These are phyloP conservation scores for Periophthalmus modestus DNA, from an alignment of 2,113 vertebrate species.

Conservation along the genomic window DNA sequence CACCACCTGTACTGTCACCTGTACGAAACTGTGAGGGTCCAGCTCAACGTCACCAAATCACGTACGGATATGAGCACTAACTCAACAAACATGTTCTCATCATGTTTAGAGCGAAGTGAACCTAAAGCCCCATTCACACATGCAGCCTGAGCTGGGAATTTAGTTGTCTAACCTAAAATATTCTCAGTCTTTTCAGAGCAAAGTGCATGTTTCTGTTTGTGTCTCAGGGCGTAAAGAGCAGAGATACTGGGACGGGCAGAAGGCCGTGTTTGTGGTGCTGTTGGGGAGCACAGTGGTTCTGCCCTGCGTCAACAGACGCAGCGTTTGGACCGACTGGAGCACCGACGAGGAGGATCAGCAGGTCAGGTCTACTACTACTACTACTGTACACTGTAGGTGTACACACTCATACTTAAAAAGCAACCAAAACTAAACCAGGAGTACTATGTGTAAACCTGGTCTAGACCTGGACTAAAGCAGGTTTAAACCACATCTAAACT, in stretches of 20 bases:
- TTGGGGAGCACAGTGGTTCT: constrained; percentile 79
- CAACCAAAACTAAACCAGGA: too few species aligned
- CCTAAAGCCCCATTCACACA: not conserved
- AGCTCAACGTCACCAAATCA: constrained; percentile 82
- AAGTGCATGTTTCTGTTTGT: not conserved
- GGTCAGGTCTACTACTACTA: constrained; percentile 25
- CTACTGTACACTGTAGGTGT: not conserved
- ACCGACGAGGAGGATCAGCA: constrained; percentile 89
- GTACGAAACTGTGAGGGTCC: constrained; percentile 83
- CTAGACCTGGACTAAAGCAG: not conserved
- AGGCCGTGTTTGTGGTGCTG: constrained; percentile 81
- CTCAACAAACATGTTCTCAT: not conserved
- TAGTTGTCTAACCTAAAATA: too few species aligned
- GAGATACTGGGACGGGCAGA: constrained; percentile 90
- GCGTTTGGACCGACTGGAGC: constrained; percentile 88
- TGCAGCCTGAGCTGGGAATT: too few species aligned
- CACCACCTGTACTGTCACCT: constrained; percentile 95
- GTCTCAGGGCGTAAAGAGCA: constrained; percentile 74
- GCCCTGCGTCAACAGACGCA: constrained; percentile 84
- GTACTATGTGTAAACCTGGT: not conserved
- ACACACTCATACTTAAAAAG: too few species aligned
- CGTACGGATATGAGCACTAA: constrained; percentile 67
- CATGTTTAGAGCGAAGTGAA: not conserved
- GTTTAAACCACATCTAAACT: not conserved
- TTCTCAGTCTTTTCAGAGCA: too few species aligned